These are phyloP conservation scores for Dryoscopus gambensis DNA, from an alignment of 2,113 vertebrate genomes.

Conservation along the genomic window DNA sequence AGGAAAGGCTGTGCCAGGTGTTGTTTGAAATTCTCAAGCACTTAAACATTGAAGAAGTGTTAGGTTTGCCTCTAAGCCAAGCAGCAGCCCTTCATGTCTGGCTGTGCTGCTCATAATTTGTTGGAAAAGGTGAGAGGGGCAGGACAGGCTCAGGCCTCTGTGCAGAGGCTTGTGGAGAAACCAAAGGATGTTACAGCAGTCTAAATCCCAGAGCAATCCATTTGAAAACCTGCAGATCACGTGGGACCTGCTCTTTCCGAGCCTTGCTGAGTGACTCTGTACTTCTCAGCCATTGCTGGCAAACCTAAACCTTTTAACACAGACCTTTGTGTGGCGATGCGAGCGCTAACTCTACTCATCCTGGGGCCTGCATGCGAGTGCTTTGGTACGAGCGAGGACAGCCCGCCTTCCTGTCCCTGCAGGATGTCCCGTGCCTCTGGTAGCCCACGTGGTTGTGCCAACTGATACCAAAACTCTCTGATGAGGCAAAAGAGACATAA, in stretches of 20 bases:
- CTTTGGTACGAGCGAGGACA: neutral
- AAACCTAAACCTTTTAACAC: slow-evolving; percentile 55
- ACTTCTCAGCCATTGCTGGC: slow-evolving; percentile 11
- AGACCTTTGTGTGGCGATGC: neutral
- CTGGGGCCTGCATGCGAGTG: neutral
- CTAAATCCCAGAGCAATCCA: neutral
- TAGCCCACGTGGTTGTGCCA: neutral
- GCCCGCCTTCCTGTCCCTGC: neutral
- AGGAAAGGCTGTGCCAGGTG: neutral
- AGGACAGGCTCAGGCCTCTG: neutral
- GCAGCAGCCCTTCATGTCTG: neutral
- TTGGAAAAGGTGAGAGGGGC: neutral
- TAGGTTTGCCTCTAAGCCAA: neutral
- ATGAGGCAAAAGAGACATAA: neutral
- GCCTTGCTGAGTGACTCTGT: slow-evolving; percentile 27
- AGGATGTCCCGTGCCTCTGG: neutral
- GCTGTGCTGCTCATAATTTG: neutral
- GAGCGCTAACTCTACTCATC: slow-evolving; percentile 44
- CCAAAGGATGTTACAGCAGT: neutral
- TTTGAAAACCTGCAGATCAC: neutral
- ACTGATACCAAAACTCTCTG: neutral
- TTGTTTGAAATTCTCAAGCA: neutral
- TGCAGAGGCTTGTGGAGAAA: neutral
- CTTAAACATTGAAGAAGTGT: neutral
- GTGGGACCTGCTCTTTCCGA: slow-evolving; percentile 68